phyloP scores from a whole-genome alignment of 2,888 invertebrate genomes.

The Athalia cordata region DNA sequence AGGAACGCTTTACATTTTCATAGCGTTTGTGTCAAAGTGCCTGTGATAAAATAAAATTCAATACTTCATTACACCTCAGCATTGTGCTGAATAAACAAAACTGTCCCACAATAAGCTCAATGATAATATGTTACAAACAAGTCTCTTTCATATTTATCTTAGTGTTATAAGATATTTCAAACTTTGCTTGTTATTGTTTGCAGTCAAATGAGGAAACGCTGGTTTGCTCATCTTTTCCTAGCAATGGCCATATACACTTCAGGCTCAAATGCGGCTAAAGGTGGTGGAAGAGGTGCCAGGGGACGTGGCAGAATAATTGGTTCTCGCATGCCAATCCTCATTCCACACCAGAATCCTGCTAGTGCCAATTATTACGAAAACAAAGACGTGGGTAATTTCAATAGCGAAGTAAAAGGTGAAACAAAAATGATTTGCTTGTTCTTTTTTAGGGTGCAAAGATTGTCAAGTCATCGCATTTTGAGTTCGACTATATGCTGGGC shows the following conservation, averaged over 20 bases:
- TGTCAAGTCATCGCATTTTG: conserved; percentile 82
- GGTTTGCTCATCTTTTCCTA: conserved; percentile 50
- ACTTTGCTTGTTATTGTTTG: conserved; percentile 13
- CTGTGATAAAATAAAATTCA: neutral
- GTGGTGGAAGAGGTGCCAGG: conserved; percentile 61
- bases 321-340: conserved; percentile 76
- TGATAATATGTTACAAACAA: neutral
- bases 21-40: no score
- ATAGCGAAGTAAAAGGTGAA: neutral
- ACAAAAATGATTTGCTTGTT: conserved; percentile 29
- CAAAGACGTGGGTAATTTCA: conserved; percentile 77
- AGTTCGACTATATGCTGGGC: conserved; percentile 83
- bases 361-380: conserved; percentile 79
- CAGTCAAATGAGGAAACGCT: conserved; percentile 58
- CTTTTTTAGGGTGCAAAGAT: conserved; percentile 81
- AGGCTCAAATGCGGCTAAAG: conserved; percentile 59
- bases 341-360: conserved; percentile 77
- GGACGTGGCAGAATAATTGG: conserved; percentile 73
- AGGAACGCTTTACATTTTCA: no score
- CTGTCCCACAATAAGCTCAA: neutral
- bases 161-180: neutral
- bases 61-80: neutral
- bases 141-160: neutral
- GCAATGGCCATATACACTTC: conserved; percentile 47
- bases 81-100: neutral